Base-by-base conservation (phyloP, 1,140 invertebrate genomes). In the Latrodectus geometricus region DNA sequence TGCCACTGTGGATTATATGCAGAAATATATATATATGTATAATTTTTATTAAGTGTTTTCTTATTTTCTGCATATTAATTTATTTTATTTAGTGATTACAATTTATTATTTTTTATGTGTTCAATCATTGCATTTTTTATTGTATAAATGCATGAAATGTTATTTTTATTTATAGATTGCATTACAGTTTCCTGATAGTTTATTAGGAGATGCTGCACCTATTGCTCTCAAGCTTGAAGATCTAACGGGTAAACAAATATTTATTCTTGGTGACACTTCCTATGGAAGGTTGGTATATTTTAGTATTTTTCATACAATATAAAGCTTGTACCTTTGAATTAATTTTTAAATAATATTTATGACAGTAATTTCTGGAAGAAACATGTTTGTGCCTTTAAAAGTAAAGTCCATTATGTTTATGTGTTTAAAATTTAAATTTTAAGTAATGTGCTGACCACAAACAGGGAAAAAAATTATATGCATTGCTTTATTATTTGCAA, bases 201-300 rank as follows among this genome's bases (percentile, higher is more conserved):
- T 96, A 73, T 91, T 98, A 82, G 88, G 90, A 48, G 93, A 95
- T 91, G 94, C 96, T 80, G 92, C 93, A n/a, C 90, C 92, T 82
- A 93, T 98, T 85, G 93, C 93, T 86, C 91, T 93, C 70, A 91
- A 91, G 89, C 91, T 98, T 17, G 94, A 95, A 90, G 91, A 92
- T 9, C 86, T 81, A 49, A 89, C 93, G 66, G 91, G 92, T 21
- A 91, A 91, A 86, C 93, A 94, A 89, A 90, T 97, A 0, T 98
- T 95, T 90, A 95, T 98, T 89, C 91, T 98, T 35, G 97, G 95
- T n/a, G 97, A 99, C 89, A 97, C 96, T 21, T 95, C 96, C 12
- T 98, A 97, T 92, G 96, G 96, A 89, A 98, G 95, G 95, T 54
- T 69, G 77, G 50, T 81, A 85, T 73, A 88, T 84, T 92, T 92